phyloP scores from a whole-genome alignment of 1,140 invertebrate genomes.

The Bombyx mori region DNA sequence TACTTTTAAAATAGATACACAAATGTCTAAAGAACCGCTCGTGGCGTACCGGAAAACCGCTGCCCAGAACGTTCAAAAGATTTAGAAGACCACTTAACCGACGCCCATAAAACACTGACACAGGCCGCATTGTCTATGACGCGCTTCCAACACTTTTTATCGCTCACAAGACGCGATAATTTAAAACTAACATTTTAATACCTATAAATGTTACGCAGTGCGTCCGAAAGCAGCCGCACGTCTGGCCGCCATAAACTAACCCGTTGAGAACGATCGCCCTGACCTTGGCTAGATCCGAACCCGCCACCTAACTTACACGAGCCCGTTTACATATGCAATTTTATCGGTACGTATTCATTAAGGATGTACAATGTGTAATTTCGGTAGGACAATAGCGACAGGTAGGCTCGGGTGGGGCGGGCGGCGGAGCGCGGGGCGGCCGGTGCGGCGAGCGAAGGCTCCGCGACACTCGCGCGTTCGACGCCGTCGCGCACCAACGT shows the following conservation, averaged over 20 bases:
- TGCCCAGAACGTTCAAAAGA: background rate
- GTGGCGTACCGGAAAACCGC: no score
- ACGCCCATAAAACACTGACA: constrained; percentile 1
- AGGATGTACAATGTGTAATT: constrained; percentile 4
- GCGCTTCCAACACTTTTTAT: constrained; percentile 2
- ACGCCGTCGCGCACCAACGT: constrained; percentile 39
- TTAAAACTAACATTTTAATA: constrained; percentile 6
- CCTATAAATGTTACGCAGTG: constrained; percentile 24
- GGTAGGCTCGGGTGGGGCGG: constrained; percentile 16
- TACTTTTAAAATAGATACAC: no score
- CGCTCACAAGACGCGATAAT: constrained; percentile 4
- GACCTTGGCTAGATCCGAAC: constrained; percentile 18
- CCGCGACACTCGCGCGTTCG: constrained; percentile 54
- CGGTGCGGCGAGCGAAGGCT: constrained; percentile 28
- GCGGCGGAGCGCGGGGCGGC: constrained; percentile 13
- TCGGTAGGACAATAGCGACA: constrained; percentile 29
- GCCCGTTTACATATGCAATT: background rate
- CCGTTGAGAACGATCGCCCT: constrained; percentile 17
- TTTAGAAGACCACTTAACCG: background rate
- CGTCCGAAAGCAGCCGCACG: constrained; percentile 20
- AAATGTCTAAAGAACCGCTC: no score
- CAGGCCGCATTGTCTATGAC: constrained; percentile 3
- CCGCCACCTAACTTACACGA: background rate
- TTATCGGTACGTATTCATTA: background rate
- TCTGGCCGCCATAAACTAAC: constrained; percentile 24